Conservation (phyloP, 2,797 vertebrate genomes). For the Carcharodon carcharias region DNA sequence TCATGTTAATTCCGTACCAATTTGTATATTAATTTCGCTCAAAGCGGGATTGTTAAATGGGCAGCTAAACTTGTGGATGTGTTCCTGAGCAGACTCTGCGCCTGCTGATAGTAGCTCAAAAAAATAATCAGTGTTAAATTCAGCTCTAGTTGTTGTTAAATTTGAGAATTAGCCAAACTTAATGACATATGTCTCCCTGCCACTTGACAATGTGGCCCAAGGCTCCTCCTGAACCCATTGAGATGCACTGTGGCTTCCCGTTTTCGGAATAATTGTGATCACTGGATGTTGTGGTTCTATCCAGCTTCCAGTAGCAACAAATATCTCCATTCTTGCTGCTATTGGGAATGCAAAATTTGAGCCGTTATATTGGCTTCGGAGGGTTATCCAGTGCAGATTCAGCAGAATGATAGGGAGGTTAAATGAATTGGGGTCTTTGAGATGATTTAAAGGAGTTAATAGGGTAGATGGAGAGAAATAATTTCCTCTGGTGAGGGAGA, state of each 20-base stretch:
- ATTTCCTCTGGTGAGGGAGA: neutral
- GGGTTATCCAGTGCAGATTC: neutral
- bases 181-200: no score
- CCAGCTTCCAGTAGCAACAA: neutral
- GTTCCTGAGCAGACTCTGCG: neutral
- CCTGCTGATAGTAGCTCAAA: neutral
- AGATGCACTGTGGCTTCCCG: neutral
- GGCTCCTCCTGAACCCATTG: neutral
- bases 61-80: neutral
- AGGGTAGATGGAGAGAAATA: no score
- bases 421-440: neutral
- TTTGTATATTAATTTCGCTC: neutral
- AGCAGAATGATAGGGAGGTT: neutral
- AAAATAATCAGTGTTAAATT: neutral
- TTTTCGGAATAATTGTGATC: neutral
- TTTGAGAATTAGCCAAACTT: no score
- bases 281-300: neutral
- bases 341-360: neutral
- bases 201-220: neutral
- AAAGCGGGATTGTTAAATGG: neutral
- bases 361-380: neutral
- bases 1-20: neutral
- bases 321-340: neutral
- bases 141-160: neutral
- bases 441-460: neutral